Evolutionary conservation across 2,888 invertebrate genomes (phyloP), one percentile per base, ranked within the genome.

Genomic region (Amorpha juglandis): DNA sequence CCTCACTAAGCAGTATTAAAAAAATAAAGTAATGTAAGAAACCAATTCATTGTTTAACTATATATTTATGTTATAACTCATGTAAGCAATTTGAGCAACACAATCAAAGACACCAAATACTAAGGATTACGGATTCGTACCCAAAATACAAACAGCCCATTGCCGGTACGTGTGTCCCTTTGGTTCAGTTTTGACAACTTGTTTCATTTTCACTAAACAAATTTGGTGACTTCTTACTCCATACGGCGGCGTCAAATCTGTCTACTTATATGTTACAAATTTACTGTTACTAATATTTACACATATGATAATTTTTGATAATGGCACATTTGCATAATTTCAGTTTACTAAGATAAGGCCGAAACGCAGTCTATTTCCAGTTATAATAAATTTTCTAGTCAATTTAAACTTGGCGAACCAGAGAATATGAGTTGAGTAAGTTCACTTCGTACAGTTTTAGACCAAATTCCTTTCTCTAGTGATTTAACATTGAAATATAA

Each of bases 131-230:
- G 1, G 11, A 38, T 0, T 33, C 68, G 70, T 73, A 80, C 80
- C 69, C 67, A 77, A 69, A 33, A 77, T 63, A 11, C 76, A 70
- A 16, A 75, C 63, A 8, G 69, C 69, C 81, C 79, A 80, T 68
- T 80, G 80, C 58, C 72, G 63, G 63, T 72, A 74, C 19, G 74
- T 74, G 55, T 76, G 72, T 52, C 77, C 71, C 63, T 67, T 70
- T 42, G 48, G 0, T 14, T 53, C 14, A 47, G 9, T 14, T 19
- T 45, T 62, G 14, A 47, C 21, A 6, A 14, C 47, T 8, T 33
- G 7, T n/a, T 19, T 47, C 62, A 62, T 48, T 62, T 62, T 38
- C 42, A 42, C 47, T 6, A 12, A 27, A n/a, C 4, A 7, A n/a
- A n/a, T 48, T 48, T 14, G 16, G 16, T 11, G 47, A 12, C 16